These are phyloP conservation scores for Meteorus cinctellus DNA, from an alignment of 2,888 invertebrate species.

Conservation along the genomic window DNA sequence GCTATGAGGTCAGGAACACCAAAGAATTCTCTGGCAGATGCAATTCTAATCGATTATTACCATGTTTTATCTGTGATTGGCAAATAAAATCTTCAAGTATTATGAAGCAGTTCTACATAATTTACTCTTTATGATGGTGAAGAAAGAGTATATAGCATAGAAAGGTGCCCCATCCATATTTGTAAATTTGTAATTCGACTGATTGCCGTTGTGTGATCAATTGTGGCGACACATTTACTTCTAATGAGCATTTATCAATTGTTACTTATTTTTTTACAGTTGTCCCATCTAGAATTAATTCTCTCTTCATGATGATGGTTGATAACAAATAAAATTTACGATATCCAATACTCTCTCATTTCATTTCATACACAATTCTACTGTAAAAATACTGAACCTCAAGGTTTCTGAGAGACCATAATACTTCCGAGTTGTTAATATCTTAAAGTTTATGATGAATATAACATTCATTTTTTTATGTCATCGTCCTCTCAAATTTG, in stretches of 20 bases:
- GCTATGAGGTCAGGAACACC: constrained; percentile 6
- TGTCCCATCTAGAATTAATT: background rate
- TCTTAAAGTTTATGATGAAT: background rate
- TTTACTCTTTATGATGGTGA: background rate
- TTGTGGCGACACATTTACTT: constrained; percentile 22
- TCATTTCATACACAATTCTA: constrained; percentile 11
- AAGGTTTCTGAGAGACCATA: constrained; percentile 5
- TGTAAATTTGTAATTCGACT: constrained; percentile 13
- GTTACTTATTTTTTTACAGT: constrained; percentile 6
- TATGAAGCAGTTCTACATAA: constrained; percentile 20
- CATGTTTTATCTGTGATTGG: constrained; percentile 29
- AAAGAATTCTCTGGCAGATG: constrained; percentile 15
- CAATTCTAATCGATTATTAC: background rate
- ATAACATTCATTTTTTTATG: constrained; percentile 20
- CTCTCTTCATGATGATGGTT: background rate
- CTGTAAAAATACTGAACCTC: constrained; percentile 52
- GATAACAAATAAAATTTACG: background rate
- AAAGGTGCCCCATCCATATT: constrained; percentile 9
- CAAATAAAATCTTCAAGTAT: constrained; percentile 27
- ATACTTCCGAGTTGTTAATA: constrained; percentile 14
- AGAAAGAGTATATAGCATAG: constrained; percentile 10
- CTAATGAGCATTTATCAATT: constrained; percentile 48
- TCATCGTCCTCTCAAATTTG: constrained; percentile 56
- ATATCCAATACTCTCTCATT: constrained; percentile 1
- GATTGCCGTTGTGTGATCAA: constrained; percentile 5